Conservation (phyloP, 2,113 vertebrate species). For the Bubalus kerabau region DNA sequence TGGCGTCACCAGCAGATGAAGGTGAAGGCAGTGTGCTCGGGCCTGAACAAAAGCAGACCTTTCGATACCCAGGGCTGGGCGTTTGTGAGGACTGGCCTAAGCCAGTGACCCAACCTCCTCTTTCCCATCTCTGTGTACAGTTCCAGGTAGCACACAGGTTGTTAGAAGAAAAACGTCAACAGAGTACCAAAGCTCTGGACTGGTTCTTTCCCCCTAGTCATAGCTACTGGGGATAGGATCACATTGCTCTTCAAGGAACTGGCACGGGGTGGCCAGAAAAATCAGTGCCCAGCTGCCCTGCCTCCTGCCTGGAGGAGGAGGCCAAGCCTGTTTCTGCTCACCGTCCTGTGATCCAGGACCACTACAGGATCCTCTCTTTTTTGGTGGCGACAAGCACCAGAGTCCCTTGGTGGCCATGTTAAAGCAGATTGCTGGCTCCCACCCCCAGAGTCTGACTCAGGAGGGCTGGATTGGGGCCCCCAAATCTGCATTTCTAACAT, state of each 20-base stretch:
- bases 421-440: not conserved
- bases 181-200: not conserved
- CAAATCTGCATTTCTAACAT: not conserved
- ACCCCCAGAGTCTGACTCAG: not conserved
- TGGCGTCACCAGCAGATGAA: not conserved
- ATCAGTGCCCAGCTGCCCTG: not conserved
- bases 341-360: not conserved
- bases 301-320: not conserved
- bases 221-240: not conserved
- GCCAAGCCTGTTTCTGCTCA: not conserved
- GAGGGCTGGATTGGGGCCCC: not conserved
- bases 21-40: not conserved
- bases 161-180: not conserved
- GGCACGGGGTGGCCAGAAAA: not conserved
- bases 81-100: not conserved
- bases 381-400: accelerated
- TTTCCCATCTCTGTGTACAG: not conserved
- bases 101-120: not conserved
- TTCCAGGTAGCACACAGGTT: not conserved
- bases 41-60: not conserved
- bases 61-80: not conserved
- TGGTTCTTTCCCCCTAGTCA: not conserved
- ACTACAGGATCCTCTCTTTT: not conserved
- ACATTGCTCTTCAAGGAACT: not conserved
- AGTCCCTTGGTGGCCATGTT: not conserved